Base-by-base conservation (phyloP, 92 coral and sea anemone genomes). In the Porites lobata region DNA sequence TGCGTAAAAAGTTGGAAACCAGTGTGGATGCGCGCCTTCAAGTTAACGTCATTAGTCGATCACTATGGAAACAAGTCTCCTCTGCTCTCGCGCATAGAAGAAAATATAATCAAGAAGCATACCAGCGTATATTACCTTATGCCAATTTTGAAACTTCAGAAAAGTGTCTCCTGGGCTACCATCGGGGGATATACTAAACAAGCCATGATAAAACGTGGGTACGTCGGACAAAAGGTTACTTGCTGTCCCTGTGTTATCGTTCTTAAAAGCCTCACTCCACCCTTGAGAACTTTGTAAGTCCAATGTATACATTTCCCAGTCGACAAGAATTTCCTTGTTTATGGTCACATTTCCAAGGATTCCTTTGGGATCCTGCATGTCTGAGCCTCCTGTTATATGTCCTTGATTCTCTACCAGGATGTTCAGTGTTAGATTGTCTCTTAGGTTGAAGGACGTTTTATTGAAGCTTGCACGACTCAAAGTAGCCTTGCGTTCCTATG, bases 381-480 rank as follows among this genome's bases (percentile, higher is more conserved):
- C 88, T 19, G 94, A 87, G n/a, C 96, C 98, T 73, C 85, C 90
- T 79, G 90, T 93, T 19, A 91, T 79, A 57, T 91, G 95, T 7
- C 99, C 98, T 90, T 91, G 91, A 86, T 96, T 96, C 84, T 96
- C 99, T 11, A 96, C 91, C 61, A 96, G 86, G 47, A 94, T 92
- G 70, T 89, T 81, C 64, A 94, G 92, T 47, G 81, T 78, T 15
- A 94, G 94, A 76, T 81, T 85, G 1, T 80, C 9, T 53, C 92
- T 89, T 29, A 94, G 67, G 47, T 78, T 82, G 18, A 94, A 50
- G 11, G 81, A 51, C 14, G 98, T 88, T 9, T 69, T 80, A 19
- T 86, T 63, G 15, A 75, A 80, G 9, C 91, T 91, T 67, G 81
- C 76, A 4, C 96, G 94, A 58, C 71, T 75, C 8, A 93, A 82